These are phyloP conservation scores for Dicaeum eximium DNA, from an alignment of 2,113 vertebrate species.

Conservation along the genomic window DNA sequence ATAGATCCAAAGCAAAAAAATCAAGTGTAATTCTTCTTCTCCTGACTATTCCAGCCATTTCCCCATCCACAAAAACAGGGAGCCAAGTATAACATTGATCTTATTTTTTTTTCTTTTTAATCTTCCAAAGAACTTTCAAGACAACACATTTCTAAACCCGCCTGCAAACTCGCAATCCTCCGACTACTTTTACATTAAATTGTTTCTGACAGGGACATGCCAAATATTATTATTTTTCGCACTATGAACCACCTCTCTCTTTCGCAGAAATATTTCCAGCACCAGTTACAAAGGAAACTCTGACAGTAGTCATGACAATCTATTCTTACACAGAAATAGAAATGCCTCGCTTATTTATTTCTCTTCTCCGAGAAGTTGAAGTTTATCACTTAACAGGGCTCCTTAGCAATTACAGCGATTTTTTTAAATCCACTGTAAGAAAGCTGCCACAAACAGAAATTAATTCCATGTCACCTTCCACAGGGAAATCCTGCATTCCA, in stretches of 20 bases:
- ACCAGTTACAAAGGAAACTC: constrained; percentile 24
- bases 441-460: not conserved
- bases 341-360: constrained; percentile 26
- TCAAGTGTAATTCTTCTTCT: not conserved
- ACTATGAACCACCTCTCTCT: not conserved
- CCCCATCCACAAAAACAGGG: not conserved
- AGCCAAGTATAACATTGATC: constrained; percentile 27
- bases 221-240: constrained; percentile 65
- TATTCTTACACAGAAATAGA: constrained; percentile 29
- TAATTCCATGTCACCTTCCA: not conserved
- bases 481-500: not conserved
- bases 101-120: not conserved
- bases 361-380: not conserved
- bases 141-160: not conserved
- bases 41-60: not conserved
- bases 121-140: constrained; percentile 36
- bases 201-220: constrained; percentile 46
- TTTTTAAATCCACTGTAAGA: not conserved
- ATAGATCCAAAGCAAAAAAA: constrained; percentile 53
- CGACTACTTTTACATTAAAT: not conserved
- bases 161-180: not conserved
- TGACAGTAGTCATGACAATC: constrained; percentile 37
- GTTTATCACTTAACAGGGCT: not conserved
- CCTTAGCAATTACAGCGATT: not conserved
- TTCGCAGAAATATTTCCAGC: not conserved